Conservation (phyloP, 2,888 invertebrate species). For the Andrena bucephala region DNA sequence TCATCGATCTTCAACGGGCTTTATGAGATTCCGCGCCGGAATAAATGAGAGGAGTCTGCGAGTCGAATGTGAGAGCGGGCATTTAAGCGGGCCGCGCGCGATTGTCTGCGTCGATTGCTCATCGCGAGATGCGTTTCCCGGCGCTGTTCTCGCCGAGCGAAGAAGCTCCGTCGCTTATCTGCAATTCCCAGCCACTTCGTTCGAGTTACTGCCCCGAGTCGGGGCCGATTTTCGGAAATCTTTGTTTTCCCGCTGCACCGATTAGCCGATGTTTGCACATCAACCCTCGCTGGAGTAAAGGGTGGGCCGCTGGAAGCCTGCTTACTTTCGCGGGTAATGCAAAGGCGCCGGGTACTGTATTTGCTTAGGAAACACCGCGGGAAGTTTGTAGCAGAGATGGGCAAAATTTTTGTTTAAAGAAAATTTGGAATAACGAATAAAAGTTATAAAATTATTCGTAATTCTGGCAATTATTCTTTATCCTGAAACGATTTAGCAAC, state of each 20-base stretch:
- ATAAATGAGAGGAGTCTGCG: conserved; percentile 36
- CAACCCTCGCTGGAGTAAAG: too few species aligned
- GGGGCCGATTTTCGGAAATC: conserved; percentile 23
- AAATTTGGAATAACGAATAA: not conserved
- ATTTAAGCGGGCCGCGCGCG: conserved; percentile 27
- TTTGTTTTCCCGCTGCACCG: not conserved
- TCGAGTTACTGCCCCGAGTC: conserved; percentile 21
- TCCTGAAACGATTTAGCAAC: not conserved
- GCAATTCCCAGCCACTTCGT: conserved; percentile 36
- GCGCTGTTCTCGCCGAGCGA: conserved; percentile 10
- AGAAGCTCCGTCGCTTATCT: conserved; percentile 43
- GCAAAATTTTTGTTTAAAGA: too few species aligned
- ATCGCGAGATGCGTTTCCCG: conserved; percentile 20
- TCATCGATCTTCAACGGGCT: conserved; percentile 68
- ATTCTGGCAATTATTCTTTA: not conserved
- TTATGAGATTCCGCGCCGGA: conserved; percentile 59
- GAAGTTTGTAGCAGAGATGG: too few species aligned
- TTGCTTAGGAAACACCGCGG: too few species aligned
- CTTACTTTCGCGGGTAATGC: too few species aligned
- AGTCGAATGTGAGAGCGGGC: conserved; percentile 37
- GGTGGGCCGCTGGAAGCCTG: too few species aligned
- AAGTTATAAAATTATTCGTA: not conserved
- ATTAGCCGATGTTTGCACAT: too few species aligned
- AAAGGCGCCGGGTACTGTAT: too few species aligned
- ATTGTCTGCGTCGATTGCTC: conserved; percentile 25